Conservation (phyloP, 2,888 invertebrate species). For the Allophyes oxyacanthae region DNA sequence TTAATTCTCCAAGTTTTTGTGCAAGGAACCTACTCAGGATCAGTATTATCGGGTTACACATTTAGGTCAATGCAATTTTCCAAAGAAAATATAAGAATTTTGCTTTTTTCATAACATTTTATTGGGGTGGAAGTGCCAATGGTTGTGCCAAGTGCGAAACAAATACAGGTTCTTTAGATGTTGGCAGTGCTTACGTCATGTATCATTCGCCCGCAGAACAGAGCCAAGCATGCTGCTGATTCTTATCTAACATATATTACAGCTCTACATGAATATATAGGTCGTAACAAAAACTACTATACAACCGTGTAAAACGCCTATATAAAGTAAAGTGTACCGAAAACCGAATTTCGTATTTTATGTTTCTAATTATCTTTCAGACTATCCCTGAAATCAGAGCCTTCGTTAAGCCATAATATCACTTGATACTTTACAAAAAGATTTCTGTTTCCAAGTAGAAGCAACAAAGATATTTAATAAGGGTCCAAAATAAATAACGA, state of each 20-base stretch:
- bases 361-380: conserved; percentile 31
- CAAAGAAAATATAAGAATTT: conserved; percentile 50
- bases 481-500: conserved; percentile 76
- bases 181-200: conserved; percentile 69
- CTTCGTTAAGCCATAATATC: conserved; percentile 44
- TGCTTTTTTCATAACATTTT: conserved; percentile 56
- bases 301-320: conserved; percentile 17
- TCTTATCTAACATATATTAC: conserved; percentile 52
- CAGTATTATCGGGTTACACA: conserved; percentile 61
- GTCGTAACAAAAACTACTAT: conserved; percentile 33
- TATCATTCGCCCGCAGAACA: conserved; percentile 60
- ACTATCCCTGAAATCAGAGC: conserved; percentile 43
- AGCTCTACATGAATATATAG: conserved; percentile 26
- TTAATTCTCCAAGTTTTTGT: conserved; percentile 52
- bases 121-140: conserved; percentile 63
- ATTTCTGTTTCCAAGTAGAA: conserved; percentile 61
- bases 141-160: conserved; percentile 66
- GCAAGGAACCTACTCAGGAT: conserved; percentile 57
- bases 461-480: conserved; percentile 72
- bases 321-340: conserved; percentile 29
- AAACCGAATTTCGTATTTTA: conserved; percentile 40
- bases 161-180: conserved; percentile 59
- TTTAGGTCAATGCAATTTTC: conserved; percentile 67
- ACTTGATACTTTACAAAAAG: conserved; percentile 54
- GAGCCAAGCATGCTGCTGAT: conserved; percentile 57